phyloP scores from a whole-genome alignment of 2,113 vertebrate genomes.

The Hippocampus zosterae region DNA sequence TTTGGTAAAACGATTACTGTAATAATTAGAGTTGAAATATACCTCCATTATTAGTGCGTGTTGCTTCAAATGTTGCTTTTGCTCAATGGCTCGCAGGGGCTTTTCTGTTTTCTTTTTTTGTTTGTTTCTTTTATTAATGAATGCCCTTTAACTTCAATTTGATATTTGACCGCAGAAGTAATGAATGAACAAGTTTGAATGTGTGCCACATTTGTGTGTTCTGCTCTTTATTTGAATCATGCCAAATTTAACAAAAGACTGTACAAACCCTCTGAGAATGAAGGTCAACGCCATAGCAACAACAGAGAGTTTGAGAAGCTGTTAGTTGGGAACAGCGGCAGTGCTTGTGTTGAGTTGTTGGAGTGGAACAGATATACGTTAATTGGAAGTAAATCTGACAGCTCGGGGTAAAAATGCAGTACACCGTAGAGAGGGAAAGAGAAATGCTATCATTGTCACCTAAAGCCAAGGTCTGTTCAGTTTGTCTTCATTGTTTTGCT shows the following conservation, averaged over 20 bases:
- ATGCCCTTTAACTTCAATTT: too few species aligned
- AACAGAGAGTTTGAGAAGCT: slow-evolving; percentile 60
- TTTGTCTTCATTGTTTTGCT: slow-evolving; percentile 60
- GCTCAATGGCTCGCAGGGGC: too few species aligned
- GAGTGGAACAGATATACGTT: slow-evolving; percentile 75
- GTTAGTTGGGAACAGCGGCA: slow-evolving; percentile 44
- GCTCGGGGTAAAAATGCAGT: slow-evolving; percentile 63
- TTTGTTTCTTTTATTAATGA: too few species aligned
- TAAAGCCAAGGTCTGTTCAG: slow-evolving; percentile 22
- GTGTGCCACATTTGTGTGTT: background rate
- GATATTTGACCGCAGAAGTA: too few species aligned
- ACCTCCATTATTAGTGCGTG: too few species aligned
- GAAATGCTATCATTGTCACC: slow-evolving; percentile 48
- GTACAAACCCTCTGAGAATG: slow-evolving; percentile 25
- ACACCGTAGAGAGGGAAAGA: slow-evolving; percentile 11
- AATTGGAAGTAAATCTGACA: slow-evolving; percentile 78
- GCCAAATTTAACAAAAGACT: background rate
- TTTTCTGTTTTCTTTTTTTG: too few species aligned
- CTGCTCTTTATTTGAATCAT: background rate
- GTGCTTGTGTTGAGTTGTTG: slow-evolving; percentile 58
- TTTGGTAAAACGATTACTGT: too few species aligned
- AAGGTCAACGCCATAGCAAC: slow-evolving; percentile 63
- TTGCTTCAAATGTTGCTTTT: too few species aligned
- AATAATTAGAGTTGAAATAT: too few species aligned
- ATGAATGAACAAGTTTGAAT: too few species aligned